Base-by-base conservation (phyloP, 2,888 invertebrate genomes). In the Steinernema carpocapsae region DNA sequence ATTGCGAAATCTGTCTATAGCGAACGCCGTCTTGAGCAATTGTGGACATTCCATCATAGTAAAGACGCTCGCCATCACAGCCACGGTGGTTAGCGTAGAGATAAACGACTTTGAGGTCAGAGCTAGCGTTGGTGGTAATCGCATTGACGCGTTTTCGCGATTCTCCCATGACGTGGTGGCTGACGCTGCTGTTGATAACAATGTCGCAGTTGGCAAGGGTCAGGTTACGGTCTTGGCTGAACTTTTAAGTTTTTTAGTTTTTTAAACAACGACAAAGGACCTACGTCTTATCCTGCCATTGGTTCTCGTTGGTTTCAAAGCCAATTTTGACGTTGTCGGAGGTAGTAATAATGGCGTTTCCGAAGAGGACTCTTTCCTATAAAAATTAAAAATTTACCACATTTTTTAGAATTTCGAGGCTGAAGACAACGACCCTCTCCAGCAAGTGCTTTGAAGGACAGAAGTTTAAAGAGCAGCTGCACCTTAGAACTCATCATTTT, bases 221-320 rank as follows among this genome's bases (percentile, higher is more conserved):
- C 29, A 84, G 73, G 29, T 78, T 75, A n/a, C 82, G 75, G 46
- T 83, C 80, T 1, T 83, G 80, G 17, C 83, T 81, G 29, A 71
- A 71, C 46, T 37, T 19, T 48, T 17, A 14, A 4, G 48, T 22
- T n/a, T 26, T 14, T 26, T 22, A 24, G 26, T 3, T n/a, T 24
- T 19, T 1, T 2, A 14, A 7, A 26, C 3, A 52, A 29, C 19
- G 24, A 24, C 6, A 0, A 17, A 6, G 12, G 0, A 72, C 82
- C 48, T 56, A 79, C 78, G 81, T 79, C 14, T 79, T 76, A 1
- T 95, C 93, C 88, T 93, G 93, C 97, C 97, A 99, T 19, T 99
- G 89, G 88, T 99, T 97, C 89, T 99, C 97, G 89, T 99, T 99
- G 80, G 97, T 95, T 90, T 97, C 97, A 89, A 92, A 94, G 6